A percentile compares a stretch with the other conserved stretches of the same genome.
Evolutionary conservation across 1,140 invertebrate species (phyloP).

Genomic region (Tachypleus tridentatus): DNA sequence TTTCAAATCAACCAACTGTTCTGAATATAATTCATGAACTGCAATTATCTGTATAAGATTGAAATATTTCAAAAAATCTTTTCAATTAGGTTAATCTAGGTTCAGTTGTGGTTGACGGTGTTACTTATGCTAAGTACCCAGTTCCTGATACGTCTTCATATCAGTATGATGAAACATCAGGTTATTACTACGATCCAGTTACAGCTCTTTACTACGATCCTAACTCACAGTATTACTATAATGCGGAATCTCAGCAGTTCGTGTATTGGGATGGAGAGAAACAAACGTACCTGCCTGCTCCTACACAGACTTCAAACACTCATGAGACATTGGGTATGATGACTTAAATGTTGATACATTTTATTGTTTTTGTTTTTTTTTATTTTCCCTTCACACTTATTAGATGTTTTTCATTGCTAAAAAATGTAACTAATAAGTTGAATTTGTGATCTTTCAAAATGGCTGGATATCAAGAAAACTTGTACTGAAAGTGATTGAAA

Average conservation of each 20-base stretch:
- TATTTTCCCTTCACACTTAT: too few species aligned
- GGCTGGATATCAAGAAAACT: too few species aligned
- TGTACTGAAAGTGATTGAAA: too few species aligned
- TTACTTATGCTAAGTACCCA: conserved; percentile 22
- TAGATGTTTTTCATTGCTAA: too few species aligned
- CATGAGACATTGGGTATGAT: conserved; percentile 21
- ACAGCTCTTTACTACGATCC: conserved; percentile 94
- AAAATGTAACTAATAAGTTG: too few species aligned
- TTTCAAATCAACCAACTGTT: too few species aligned
- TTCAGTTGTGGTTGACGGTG: conserved; percentile 14
- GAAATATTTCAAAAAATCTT: too few species aligned
- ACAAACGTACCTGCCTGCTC: conserved; percentile 63
- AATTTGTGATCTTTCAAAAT: too few species aligned
- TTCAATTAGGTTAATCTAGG: conserved; percentile 3
- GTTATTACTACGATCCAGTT: conserved; percentile 89
- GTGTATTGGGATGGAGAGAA: conserved; percentile 86
- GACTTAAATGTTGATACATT: conserved; percentile 15
- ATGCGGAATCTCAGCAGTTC: conserved; percentile 76
- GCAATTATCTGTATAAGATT: too few species aligned
- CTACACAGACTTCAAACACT: conserved; percentile 9
- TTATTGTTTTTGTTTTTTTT: too few species aligned
- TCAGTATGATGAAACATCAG: conserved; percentile 86
- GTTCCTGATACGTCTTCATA: conserved; percentile 81
- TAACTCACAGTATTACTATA: conserved; percentile 75
- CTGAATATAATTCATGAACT: too few species aligned